phyloP scores from a whole-genome alignment of 1,140 invertebrate species.

The Drosophila bocki region DNA sequence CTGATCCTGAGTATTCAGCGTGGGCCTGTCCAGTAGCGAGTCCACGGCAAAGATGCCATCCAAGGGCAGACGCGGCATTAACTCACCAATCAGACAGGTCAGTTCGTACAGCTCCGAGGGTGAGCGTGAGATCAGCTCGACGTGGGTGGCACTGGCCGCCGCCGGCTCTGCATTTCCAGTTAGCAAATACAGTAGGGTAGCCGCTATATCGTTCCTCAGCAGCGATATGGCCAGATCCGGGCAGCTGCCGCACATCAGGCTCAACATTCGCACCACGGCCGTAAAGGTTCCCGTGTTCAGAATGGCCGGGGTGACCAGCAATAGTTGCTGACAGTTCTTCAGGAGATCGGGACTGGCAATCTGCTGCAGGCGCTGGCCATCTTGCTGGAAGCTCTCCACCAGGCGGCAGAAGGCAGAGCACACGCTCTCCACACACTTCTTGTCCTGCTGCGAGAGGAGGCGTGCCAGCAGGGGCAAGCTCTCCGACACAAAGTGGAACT shows the following conservation, averaged over 20 bases:
- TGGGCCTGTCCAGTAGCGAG: conserved; percentile 92
- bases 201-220: conserved; percentile 97
- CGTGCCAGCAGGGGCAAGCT: conserved; percentile 94
- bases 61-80: conserved; percentile 96
- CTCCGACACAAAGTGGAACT: conserved; percentile 96
- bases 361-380: conserved; percentile 95
- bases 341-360: conserved; percentile 97
- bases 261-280: conserved; percentile 97
- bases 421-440: conserved; percentile 98
- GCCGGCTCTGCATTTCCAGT: conserved; percentile 91
- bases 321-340: conserved; percentile 96
- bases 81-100: conserved; percentile 96
- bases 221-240: conserved; percentile 96
- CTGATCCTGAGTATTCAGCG: conserved; percentile 89
- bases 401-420: conserved; percentile 98
- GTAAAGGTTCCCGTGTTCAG: conserved; percentile 98
- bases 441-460: conserved; percentile 96
- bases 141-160: conserved; percentile 85
- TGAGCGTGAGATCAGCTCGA: conserved; percentile 94
- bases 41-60: conserved; percentile 98
- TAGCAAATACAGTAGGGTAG: conserved; percentile 95
- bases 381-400: conserved; percentile 98
- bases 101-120: conserved; percentile 99
- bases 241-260: conserved; percentile 97
- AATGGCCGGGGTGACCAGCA: conserved; percentile 96